Percentiles rank a stretch among this genome's conserved stretches.
phyloP scores from a whole-genome alignment of 1,140 invertebrate species.

The Hyphantria cunea region DNA sequence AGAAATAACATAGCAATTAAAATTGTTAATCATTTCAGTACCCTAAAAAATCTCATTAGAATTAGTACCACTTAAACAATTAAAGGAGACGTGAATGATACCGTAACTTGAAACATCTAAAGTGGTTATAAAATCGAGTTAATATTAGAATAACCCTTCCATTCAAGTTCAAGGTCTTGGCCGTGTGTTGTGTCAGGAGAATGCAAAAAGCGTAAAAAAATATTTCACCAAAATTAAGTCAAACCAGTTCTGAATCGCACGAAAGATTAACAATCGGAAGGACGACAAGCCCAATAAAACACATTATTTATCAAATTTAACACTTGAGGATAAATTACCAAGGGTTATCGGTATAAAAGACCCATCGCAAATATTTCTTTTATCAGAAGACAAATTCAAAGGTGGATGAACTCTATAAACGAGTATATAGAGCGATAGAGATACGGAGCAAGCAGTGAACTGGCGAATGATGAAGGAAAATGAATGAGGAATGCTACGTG shows the following conservation, averaged over 20 bases:
- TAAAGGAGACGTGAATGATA: too few relatives aligned
- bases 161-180: conserved; percentile 19
- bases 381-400: conserved; percentile 11
- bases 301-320: conserved; percentile 22
- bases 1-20: too few relatives aligned
- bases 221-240: conserved; percentile 12
- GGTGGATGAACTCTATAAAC: too few relatives aligned
- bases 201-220: conserved; percentile 14
- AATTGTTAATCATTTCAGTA: too few relatives aligned
- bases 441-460: too few relatives aligned
- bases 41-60: too few relatives aligned
- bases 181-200: conserved; percentile 10
- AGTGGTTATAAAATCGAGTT: too few relatives aligned
- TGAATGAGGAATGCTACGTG: too few relatives aligned
- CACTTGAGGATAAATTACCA: conserved; percentile 14
- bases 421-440: too few relatives aligned
- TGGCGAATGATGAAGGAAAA: too few relatives aligned
- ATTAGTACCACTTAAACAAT: too few relatives aligned
- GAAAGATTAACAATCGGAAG: conserved; percentile 10
- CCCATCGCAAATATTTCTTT: conserved; percentile 10
- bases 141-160: neutral
- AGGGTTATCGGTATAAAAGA: conserved; percentile 6
- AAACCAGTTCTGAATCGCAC: conserved; percentile 16
- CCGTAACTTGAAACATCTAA: too few relatives aligned
- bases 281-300: conserved; percentile 18